A percentile compares a stretch with the other conserved stretches of the same genome.
Evolutionary conservation across 2,113 vertebrate species (phyloP).

Genomic region (Cichladusa arquata): DNA sequence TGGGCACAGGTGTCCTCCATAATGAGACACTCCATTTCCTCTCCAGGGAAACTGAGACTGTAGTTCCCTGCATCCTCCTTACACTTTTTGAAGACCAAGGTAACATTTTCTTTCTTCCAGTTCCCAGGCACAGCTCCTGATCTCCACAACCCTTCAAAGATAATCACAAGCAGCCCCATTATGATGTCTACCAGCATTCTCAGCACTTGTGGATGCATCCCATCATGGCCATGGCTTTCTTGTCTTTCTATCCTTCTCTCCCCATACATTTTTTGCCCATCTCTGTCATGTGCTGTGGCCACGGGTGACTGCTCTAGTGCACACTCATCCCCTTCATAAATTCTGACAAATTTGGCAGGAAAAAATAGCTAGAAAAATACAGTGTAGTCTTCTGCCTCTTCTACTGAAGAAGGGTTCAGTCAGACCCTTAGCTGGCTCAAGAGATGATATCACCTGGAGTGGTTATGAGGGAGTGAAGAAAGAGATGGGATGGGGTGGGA

Average conservation of each 20-base stretch:
- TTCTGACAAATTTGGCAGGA: not conserved
- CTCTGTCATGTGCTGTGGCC: not conserved
- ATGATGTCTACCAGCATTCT: too few species aligned
- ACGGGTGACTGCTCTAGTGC: rapidly evolving
- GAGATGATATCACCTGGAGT: not conserved
- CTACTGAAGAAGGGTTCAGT: not conserved
- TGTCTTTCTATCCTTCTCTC: not conserved
- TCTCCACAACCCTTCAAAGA: not conserved
- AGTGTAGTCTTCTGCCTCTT: not conserved
- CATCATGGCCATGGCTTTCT: not conserved
- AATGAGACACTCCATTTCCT: too few species aligned
- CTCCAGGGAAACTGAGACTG: not conserved
- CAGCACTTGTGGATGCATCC: too few species aligned
- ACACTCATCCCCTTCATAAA: not conserved
- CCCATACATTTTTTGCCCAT: not conserved
- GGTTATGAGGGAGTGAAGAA: not conserved
- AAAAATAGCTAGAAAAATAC: not conserved
- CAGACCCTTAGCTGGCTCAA: not conserved
- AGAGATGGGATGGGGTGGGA: too few species aligned
- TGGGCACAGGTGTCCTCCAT: not conserved
- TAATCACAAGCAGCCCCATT: not conserved
- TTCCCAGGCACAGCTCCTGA: not conserved
- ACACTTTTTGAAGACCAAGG: not conserved
- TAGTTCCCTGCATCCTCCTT: not conserved
- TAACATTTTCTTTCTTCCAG: not conserved